phyloP scores from a whole-genome alignment of 1,140 invertebrate genomes.

The Penaeus chinensis region DNA sequence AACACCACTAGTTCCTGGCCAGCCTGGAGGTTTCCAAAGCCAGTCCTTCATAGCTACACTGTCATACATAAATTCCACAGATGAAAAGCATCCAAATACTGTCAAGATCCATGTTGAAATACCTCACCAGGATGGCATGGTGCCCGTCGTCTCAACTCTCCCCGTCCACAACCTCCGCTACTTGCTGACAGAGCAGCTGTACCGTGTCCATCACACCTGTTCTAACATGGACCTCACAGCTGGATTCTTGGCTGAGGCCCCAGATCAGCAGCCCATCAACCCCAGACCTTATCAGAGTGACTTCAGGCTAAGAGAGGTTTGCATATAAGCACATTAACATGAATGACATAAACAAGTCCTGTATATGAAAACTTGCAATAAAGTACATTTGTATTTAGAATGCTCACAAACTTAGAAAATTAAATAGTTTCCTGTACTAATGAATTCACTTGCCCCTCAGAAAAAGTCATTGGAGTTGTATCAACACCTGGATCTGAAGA shows the following conservation, averaged over 20 bases:
- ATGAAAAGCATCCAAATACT: constrained; percentile 68
- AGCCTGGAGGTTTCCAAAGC: constrained; percentile 66
- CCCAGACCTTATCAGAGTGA: constrained; percentile 67
- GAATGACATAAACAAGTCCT: too few species aligned
- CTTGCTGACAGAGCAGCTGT: constrained; percentile 69
- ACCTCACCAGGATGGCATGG: constrained; percentile 71
- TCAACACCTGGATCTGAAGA: constrained; percentile 69
- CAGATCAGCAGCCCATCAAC: constrained; percentile 6
- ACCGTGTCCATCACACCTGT: constrained; percentile 70
- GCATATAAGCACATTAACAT: neutral
- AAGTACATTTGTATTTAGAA: too few species aligned
- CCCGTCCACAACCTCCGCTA: constrained; percentile 70
- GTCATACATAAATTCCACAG: constrained; percentile 68
- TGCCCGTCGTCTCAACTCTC: constrained; percentile 70
- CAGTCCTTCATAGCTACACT: constrained; percentile 70
- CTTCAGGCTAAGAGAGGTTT: constrained; percentile 64
- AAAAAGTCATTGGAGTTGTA: constrained; percentile 69
- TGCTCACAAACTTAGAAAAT: neutral
- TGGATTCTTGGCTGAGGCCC: constrained; percentile 67
- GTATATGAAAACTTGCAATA: too few species aligned
- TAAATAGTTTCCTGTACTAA: neutral
- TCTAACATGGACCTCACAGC: constrained; percentile 69
- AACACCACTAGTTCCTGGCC: constrained; percentile 40
- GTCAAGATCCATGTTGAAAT: constrained; percentile 70
- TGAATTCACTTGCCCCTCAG: constrained; percentile 20